Evolutionary conservation across 2,888 invertebrate genomes (phyloP), one percentile per base, ranked within the genome.

Genomic region (Meteorus colon): DNA sequence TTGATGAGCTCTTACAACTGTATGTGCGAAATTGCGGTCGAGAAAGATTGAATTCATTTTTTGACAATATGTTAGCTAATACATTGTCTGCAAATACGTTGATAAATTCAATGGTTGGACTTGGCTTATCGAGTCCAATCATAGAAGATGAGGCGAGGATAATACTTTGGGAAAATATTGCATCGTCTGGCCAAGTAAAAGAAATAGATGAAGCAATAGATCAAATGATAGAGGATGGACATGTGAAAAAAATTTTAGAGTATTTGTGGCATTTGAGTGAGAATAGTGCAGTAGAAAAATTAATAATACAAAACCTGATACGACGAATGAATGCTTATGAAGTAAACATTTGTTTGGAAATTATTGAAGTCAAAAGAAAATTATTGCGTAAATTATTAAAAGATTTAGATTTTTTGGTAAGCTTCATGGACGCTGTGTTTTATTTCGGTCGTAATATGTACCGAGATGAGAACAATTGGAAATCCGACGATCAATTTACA

Each of bases 391-490:
- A 81, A 69, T 82, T 90, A 16, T 89, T 91, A 80, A 70, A 79
- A 31, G 84, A 86, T 59, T 84, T 86, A 4, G 84, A 85, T n/a
- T 90, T 92, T 85, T 85, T 89, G 31, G 82, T 85, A 48, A 86
- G 86, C 66, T 84, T 92, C 45, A 81, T 91, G 24, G 90, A 91
- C 82, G 90, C 90, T 80, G 82, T 92, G 70, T 88, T 90, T 77
- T 90, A 90, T 80, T 86, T 90, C 74, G 90, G 90, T 29, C 87
- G 90, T 51, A 90, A 88, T 84, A 91, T 92, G 90, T 85, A 82
- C 73, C 83, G 82, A 70, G 80, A 85, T 31, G 82, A 85, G n/a
- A 77, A 79, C 29, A 80, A 81, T 16, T 92, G 91, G 91, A 80
- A 48, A 12, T n/a, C 72, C 19, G 51, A 72, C 29, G 6, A 72